A percentile compares a stretch with the other conserved stretches of the same genome.
Conservation (phyloP, 2,113 vertebrate species). For the Bungarus multicinctus region DNA sequence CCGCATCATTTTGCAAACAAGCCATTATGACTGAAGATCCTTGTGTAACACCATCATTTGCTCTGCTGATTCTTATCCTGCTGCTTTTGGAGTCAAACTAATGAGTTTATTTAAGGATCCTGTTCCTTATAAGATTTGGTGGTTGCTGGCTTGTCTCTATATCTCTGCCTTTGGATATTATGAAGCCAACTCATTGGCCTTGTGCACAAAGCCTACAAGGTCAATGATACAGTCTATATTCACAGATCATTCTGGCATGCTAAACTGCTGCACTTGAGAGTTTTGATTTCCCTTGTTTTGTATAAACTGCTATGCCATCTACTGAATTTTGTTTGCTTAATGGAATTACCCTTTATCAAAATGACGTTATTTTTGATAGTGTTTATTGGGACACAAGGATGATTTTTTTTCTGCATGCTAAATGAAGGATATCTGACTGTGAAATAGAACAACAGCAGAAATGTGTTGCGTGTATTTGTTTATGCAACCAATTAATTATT, state of each 20-base stretch:
- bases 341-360: not conserved
- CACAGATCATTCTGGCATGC: not conserved
- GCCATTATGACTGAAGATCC: not conserved
- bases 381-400: not conserved
- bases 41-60: not conserved
- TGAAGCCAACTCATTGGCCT: not conserved
- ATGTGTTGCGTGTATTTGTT: not conserved
- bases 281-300: not conserved
- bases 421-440: not conserved
- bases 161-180: not conserved
- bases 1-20: not conserved
- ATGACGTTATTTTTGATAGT: not conserved
- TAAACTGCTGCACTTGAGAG: not conserved
- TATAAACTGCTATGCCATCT: not conserved
- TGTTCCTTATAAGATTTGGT: not conserved
- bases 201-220: not conserved
- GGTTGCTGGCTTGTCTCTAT: not conserved
- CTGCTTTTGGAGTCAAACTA: not conserved
- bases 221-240: not conserved
- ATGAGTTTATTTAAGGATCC: not conserved
- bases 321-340: not conserved
- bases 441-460: not conserved
- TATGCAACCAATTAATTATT: not conserved
- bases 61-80: not conserved
- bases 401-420: not conserved